Evolutionary conservation across 2,888 invertebrate species (phyloP).

Genomic region (Neria commutata): DNA sequence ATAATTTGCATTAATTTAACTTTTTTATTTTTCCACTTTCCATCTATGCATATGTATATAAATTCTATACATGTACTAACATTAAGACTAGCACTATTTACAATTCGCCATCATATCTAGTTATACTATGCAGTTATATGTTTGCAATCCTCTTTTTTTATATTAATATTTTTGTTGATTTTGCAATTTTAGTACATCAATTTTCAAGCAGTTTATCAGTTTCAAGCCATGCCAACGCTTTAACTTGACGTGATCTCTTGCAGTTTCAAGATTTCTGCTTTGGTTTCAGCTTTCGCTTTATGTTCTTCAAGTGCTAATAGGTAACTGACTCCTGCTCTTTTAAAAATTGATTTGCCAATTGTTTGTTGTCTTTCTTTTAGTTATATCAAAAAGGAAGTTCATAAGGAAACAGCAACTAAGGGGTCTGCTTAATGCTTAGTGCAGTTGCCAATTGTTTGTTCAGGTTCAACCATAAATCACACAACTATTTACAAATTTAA

Average conservation of each 20-base stretch:
- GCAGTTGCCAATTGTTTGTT: background rate
- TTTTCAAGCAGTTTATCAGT: background rate
- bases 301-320: conserved; percentile 54
- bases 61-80: background rate
- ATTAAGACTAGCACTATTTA: background rate
- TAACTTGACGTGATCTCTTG: conserved; percentile 1
- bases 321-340: conserved; percentile 63
- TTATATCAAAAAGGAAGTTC: conserved; percentile 40
- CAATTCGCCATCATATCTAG: background rate
- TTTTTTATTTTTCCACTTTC: conserved; percentile 23
- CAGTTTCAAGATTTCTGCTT: conserved; percentile 38
- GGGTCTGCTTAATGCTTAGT: background rate
- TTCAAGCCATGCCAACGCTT: background rate
- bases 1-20: conserved; percentile 26
- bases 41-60: background rate
- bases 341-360: conserved; percentile 48
- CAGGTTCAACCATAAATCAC: too few relatives aligned
- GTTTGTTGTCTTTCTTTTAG: conserved; percentile 46
- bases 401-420: conserved; percentile 35
- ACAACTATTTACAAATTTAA: too few relatives aligned
- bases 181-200: conserved; percentile 7
- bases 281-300: conserved; percentile 30
- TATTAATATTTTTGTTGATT: conserved; percentile 25
- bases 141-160: background rate
- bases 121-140: background rate